A percentile compares a stretch with the other conserved stretches of the same genome.
Evolutionary conservation across 2,888 invertebrate genomes (phyloP).

Genomic region (Orthosia cruda): DNA sequence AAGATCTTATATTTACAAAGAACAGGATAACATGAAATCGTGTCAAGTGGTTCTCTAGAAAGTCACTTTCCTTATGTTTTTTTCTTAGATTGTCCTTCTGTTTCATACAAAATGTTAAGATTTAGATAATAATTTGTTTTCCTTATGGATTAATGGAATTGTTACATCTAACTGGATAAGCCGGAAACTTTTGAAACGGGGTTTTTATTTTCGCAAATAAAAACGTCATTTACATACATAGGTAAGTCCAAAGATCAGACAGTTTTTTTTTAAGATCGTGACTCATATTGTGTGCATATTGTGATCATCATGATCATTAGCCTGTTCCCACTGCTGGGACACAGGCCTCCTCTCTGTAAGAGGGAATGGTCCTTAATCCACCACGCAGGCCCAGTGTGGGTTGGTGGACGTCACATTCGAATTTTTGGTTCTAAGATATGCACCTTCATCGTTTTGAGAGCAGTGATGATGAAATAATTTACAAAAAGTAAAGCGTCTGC

Average conservation of each 20-base stretch:
- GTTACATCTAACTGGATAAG: background rate
- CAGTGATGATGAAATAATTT: too few relatives aligned
- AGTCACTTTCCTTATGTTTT: conserved; percentile 31
- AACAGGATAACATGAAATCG: background rate
- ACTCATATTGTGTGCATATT: background rate
- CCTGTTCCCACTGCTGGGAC: too few relatives aligned
- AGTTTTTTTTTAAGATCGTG: background rate
- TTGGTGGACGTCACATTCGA: background rate
- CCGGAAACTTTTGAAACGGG: background rate
- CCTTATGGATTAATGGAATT: background rate
- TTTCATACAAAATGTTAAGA: background rate
- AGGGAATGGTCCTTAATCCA: too few relatives aligned
- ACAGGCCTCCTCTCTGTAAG: too few relatives aligned
- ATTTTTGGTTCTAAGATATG: too few relatives aligned
- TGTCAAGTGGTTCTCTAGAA: conserved; percentile 4
- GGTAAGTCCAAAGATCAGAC: too few relatives aligned
- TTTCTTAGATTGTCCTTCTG: background rate
- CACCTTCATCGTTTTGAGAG: too few relatives aligned
- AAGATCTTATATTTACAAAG: conserved; percentile 10
- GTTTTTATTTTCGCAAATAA: background rate
- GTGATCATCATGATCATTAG: background rate
- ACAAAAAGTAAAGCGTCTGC: too few relatives aligned
- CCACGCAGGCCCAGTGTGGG: too few relatives aligned
- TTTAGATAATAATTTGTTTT: background rate
- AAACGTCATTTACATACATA: too few relatives aligned